phyloP scores from a whole-genome alignment of 2,113 vertebrate genomes.

The Ceyx melanurus region DNA sequence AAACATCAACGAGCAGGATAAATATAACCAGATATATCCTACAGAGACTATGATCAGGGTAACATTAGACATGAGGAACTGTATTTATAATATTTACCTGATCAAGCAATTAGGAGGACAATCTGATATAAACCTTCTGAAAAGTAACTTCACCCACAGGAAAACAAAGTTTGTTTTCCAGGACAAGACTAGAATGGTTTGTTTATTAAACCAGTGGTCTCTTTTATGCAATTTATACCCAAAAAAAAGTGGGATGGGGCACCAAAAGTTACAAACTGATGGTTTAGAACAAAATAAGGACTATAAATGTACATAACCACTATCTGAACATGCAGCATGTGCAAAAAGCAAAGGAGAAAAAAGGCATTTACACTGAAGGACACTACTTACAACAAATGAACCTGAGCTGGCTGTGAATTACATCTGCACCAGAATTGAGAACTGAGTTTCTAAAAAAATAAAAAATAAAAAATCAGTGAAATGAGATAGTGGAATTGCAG shows the following conservation, averaged over 20 bases:
- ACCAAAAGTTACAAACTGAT: neutral
- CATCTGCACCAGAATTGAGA: rapidly evolving
- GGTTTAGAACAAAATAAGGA: neutral
- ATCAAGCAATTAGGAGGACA: neutral
- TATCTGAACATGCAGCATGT: neutral
- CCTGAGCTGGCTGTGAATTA: neutral
- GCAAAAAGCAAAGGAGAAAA: neutral
- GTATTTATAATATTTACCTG: neutral
- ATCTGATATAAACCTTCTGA: neutral
- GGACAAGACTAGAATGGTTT: neutral
- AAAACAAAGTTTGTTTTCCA: neutral
- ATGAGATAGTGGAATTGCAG: neutral
- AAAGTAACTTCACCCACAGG: neutral
- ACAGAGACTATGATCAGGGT: neutral
- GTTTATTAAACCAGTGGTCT: constrained; percentile 8
- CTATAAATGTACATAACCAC: neutral
- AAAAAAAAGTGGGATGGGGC: neutral
- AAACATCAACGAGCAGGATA: neutral
- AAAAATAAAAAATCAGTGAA: neutral
- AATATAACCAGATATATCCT: neutral
- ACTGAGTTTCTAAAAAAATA: neutral
- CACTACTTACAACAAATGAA: neutral
- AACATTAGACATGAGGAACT: neutral
- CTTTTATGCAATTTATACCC: neutral
- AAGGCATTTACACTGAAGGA: neutral